Conservation (phyloP, 2,113 vertebrate genomes). For the Epinephelus moara region DNA sequence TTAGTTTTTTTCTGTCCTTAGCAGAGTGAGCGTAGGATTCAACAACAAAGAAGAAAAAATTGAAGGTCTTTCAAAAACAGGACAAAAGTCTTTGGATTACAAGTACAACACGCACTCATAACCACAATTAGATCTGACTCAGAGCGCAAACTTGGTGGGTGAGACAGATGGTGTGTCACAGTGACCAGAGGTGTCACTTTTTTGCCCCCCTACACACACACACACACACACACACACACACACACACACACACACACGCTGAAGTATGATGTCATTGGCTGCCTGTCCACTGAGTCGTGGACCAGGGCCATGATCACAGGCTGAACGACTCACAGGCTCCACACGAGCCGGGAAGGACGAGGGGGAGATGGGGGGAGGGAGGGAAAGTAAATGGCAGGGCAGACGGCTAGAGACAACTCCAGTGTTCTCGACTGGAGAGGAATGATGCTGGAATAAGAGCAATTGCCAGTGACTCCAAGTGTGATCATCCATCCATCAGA, state of each 20-base stretch:
- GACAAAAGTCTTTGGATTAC: conserved; percentile 1
- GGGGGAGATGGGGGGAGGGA: conserved; percentile 26
- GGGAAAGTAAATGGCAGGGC: conserved; percentile 34
- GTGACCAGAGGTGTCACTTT: conserved; percentile 79
- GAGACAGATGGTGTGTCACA: conserved; percentile 74
- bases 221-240: conserved; percentile 12
- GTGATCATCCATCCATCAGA: not conserved
- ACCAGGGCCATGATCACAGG: conserved; percentile 61
- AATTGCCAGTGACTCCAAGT: conserved; percentile 1
- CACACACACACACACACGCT: not conserved
- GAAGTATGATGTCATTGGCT: conserved; percentile 74
- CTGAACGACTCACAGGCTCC: conserved; percentile 62
- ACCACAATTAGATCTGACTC: conserved; percentile 47
- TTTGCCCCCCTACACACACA: not conserved
- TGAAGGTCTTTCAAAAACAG: not conserved
- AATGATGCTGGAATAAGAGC: conserved; percentile 34
- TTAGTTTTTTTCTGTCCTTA: not conserved
- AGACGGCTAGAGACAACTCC: conserved; percentile 8
- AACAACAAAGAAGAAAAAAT: conserved; percentile 4
- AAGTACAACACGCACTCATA: conserved; percentile 20
- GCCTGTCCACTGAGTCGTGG: conserved; percentile 55
- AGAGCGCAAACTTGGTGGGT: conserved; percentile 27
- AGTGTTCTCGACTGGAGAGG: conserved; percentile 43
- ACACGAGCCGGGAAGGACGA: conserved; percentile 31
- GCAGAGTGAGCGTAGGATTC: conserved; percentile 1